These are phyloP conservation scores for Glyphotaelius pellucidus DNA, from an alignment of 2,888 invertebrate genomes.

Conservation along the genomic window DNA sequence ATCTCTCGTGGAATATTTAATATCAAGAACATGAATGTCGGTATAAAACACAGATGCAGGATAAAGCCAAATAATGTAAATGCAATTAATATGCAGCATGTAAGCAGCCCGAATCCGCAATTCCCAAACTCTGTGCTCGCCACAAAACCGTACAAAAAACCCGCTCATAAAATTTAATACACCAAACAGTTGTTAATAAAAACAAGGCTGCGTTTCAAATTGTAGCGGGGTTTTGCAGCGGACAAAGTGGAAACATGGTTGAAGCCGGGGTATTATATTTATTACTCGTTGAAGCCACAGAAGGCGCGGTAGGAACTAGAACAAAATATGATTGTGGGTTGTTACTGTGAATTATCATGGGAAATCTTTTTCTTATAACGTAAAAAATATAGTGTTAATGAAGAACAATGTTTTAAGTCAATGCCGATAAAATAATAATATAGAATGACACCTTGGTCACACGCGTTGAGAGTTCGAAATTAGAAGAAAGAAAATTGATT, in stretches of 20 bases:
- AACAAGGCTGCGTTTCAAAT: neutral
- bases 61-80: neutral
- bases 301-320: neutral
- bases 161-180: slow-evolving; percentile 38
- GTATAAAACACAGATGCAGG: neutral
- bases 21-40: neutral
- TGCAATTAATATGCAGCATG: slow-evolving; percentile 16
- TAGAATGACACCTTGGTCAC: too few species aligned
- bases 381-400: too few species aligned
- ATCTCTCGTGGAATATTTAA: neutral
- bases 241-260: slow-evolving; percentile 22
- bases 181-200: slow-evolving; percentile 47
- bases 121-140: too few species aligned
- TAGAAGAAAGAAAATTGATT: too few species aligned
- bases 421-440: too few species aligned
- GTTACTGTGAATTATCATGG: too few species aligned
- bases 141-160: slow-evolving; percentile 10
- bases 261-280: neutral
- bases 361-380: too few species aligned
- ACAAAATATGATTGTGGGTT: too few species aligned
- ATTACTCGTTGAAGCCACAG: neutral
- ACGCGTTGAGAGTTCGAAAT: too few species aligned
- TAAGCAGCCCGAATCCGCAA: neutral
- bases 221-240: slow-evolving; percentile 4
- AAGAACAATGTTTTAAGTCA: too few species aligned